A percentile compares a stretch with the other conserved stretches of the same genome.
phyloP scores from a whole-genome alignment of 1,140 invertebrate genomes.

The Meloidogyne hapla region DNA sequence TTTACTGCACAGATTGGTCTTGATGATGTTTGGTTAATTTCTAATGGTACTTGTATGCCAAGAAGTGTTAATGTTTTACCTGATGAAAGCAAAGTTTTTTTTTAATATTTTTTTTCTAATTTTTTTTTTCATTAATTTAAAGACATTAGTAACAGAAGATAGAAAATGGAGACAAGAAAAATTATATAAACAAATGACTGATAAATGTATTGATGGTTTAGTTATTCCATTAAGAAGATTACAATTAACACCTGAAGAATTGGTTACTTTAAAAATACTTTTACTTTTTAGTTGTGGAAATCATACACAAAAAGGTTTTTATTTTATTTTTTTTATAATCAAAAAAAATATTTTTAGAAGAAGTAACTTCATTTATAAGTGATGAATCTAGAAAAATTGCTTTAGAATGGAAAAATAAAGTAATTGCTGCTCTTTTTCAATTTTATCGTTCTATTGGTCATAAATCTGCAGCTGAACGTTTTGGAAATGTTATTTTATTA shows the following conservation, averaged over 20 bases:
- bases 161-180: slow-evolving; percentile 63
- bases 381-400: slow-evolving; percentile 45
- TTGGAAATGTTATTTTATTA: slow-evolving; percentile 59
- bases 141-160: slow-evolving; percentile 42
- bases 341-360: slow-evolving; percentile 35
- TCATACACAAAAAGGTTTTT: slow-evolving; percentile 47
- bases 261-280: slow-evolving; percentile 61
- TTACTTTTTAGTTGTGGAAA: slow-evolving; percentile 60
- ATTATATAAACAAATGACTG: slow-evolving; percentile 62
- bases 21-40: slow-evolving; percentile 51
- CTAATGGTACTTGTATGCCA: slow-evolving; percentile 51
- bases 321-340: background rate
- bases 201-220: slow-evolving; percentile 62
- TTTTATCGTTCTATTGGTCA: slow-evolving; percentile 45
- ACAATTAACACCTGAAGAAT: slow-evolving; percentile 58
- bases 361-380: slow-evolving; percentile 36
- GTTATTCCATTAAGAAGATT: slow-evolving; percentile 52
- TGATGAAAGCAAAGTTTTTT: slow-evolving; percentile 37
- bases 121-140: background rate
- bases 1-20: slow-evolving; percentile 47
- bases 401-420: slow-evolving; percentile 51
- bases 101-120: background rate
- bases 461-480: slow-evolving; percentile 40
- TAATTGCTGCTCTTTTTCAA: slow-evolving; percentile 54
- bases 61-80: slow-evolving; percentile 43